phyloP scores from a whole-genome alignment of 2,113 vertebrate genomes.

The Gobius niger region DNA sequence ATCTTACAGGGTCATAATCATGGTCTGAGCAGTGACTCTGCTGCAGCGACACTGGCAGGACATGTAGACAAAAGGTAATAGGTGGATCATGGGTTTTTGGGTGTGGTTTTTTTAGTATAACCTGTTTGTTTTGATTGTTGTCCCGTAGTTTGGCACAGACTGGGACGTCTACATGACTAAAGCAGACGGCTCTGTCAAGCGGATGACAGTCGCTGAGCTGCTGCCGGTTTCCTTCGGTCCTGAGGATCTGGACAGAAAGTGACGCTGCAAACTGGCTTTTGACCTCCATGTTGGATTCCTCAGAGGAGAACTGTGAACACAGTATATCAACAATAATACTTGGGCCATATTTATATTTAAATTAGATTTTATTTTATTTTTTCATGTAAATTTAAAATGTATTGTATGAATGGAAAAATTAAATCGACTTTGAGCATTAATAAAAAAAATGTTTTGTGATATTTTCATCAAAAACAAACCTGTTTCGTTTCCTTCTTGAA shows the following conservation, averaged over 20 bases:
- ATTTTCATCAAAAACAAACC: too few relatives aligned
- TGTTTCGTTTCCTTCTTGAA: too few relatives aligned
- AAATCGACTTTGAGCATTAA: too few relatives aligned
- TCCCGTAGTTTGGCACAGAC: slow-evolving; percentile 81
- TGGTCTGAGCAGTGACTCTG: too few relatives aligned
- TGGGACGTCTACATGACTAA: slow-evolving; percentile 87
- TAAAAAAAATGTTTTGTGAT: too few relatives aligned
- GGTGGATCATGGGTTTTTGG: too few relatives aligned
- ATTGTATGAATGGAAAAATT: too few relatives aligned
- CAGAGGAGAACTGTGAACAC: neutral
- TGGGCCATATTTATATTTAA: neutral
- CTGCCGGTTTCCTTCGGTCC: slow-evolving; percentile 88
- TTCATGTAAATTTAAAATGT: neutral
- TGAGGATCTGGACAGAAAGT: slow-evolving; percentile 71
- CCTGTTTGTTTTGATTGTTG: neutral
- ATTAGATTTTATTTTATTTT: too few relatives aligned
- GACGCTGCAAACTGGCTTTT: slow-evolving; percentile 31
- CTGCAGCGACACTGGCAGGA: too few relatives aligned
- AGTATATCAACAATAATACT: neutral
- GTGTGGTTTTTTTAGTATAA: neutral
- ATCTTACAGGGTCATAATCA: too few relatives aligned
- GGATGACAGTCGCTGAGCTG: slow-evolving; percentile 80
- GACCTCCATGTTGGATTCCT: slow-evolving; percentile 5
- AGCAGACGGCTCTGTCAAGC: slow-evolving; percentile 72
- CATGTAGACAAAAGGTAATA: too few relatives aligned